Conservation (phyloP, 2,113 vertebrate species). For the Syngnathoides biaculeatus region DNA sequence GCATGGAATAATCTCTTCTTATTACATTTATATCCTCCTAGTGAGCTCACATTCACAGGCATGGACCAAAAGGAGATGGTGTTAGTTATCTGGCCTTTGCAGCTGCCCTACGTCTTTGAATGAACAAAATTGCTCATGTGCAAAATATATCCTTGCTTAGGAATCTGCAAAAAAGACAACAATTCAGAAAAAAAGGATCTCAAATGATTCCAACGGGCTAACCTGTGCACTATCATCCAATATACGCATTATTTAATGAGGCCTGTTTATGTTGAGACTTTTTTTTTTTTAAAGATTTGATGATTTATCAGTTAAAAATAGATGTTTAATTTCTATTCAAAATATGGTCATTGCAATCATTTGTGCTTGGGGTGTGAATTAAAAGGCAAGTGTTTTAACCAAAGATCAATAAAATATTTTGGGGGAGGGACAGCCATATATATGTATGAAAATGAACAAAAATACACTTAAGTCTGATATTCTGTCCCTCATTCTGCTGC, state of each 20-base stretch:
- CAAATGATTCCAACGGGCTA: background rate
- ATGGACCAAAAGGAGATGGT: constrained; percentile 32
- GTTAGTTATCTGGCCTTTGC: constrained; percentile 39
- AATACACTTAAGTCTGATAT: background rate
- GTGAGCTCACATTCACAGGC: constrained; percentile 50
- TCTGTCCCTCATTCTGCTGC: background rate
- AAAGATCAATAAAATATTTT: background rate
- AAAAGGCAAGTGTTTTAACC: background rate
- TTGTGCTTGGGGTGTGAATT: background rate
- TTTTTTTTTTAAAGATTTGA: background rate
- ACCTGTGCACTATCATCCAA: background rate
- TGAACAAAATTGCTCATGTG: constrained; percentile 7
- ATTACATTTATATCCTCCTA: constrained; percentile 54
- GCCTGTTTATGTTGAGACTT: background rate
- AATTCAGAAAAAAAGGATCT: background rate
- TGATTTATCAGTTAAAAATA: background rate
- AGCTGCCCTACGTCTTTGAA: constrained; percentile 5
- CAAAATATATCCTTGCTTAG: background rate
- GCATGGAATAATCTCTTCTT: constrained; percentile 58
- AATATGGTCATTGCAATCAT: background rate
- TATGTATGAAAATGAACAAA: background rate
- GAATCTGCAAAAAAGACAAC: background rate
- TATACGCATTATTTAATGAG: background rate
- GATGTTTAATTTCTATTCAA: background rate
- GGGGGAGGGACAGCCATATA: background rate